Conservation (phyloP, 2,888 invertebrate species). For the Lepidochrysops patricia region DNA sequence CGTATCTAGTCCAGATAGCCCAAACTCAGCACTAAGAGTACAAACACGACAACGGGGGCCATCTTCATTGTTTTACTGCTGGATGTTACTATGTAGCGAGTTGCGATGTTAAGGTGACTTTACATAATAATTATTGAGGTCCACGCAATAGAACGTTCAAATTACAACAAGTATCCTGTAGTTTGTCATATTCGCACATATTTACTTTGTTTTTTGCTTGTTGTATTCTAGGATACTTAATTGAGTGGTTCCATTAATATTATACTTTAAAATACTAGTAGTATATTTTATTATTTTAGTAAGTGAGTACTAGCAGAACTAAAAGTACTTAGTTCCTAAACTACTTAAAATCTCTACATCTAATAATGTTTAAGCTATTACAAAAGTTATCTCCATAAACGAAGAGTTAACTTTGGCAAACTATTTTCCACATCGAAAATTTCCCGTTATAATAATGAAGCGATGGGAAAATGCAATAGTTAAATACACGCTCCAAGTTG, state of each 20-base stretch:
- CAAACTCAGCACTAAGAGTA: conserved; percentile 2
- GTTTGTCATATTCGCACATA: no score
- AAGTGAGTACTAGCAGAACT: no score
- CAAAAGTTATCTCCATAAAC: no score
- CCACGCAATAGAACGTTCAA: background rate
- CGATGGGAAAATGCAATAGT: background rate
- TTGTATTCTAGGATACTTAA: no score
- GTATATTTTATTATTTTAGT: no score
- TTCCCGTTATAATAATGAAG: background rate
- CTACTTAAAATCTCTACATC: background rate
- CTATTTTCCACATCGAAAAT: background rate
- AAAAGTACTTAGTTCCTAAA: no score
- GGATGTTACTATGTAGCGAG: background rate
- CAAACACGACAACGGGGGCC: conserved; percentile 9
- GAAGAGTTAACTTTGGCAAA: background rate
- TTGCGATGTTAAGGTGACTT: background rate
- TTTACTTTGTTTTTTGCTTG: no score
- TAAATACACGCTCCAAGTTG: background rate
- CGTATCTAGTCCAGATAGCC: conserved; percentile 25
- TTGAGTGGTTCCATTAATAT: no score
- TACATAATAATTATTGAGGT: no score
- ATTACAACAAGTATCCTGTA: no score
- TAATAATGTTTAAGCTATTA: no score
- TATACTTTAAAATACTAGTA: no score
- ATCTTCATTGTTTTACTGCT: conserved; percentile 11